Conservation (phyloP, 2,888 invertebrate species). For the Leptinotarsa juncta region DNA sequence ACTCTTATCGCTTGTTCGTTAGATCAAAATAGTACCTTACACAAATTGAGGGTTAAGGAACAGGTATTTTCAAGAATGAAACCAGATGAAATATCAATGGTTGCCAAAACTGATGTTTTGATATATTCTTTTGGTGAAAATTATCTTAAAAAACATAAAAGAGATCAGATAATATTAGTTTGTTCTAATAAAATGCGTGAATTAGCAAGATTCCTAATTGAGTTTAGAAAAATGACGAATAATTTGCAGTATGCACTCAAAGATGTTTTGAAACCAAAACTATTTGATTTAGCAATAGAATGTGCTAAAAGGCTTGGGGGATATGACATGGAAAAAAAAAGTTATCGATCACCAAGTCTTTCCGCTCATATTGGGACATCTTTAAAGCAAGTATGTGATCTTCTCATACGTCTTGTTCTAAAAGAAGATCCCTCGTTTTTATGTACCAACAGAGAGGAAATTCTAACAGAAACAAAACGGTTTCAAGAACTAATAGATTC, state of each 20-base stretch:
- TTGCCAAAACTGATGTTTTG: slow-evolving; percentile 32
- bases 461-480: slow-evolving; percentile 41
- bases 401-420: slow-evolving; percentile 29
- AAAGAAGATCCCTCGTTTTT: slow-evolving; percentile 26
- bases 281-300: slow-evolving; percentile 18
- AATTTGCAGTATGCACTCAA: slow-evolving; percentile 5
- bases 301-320: slow-evolving; percentile 20
- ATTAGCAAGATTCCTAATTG: slow-evolving; percentile 35
- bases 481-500: slow-evolving; percentile 41
- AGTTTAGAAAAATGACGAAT: slow-evolving; percentile 36
- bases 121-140: slow-evolving; percentile 39
- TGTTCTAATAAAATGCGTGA: slow-evolving; percentile 30
- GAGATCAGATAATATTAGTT: slow-evolving; percentile 31
- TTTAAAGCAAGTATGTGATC: slow-evolving; percentile 35
- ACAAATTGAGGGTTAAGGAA: slow-evolving; percentile 43
- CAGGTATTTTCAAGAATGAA: slow-evolving; percentile 31
- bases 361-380: slow-evolving; percentile 29
- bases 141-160: slow-evolving; percentile 40
- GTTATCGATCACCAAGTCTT: slow-evolving; percentile 21
- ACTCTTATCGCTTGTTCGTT: slow-evolving; percentile 38
- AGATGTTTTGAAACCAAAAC: slow-evolving; percentile 23
- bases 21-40: slow-evolving; percentile 9
- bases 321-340: slow-evolving; percentile 24
- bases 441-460: slow-evolving; percentile 4
- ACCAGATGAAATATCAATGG: slow-evolving; percentile 24